Evolutionary conservation across 2,888 invertebrate species (phyloP).

Genomic region (Phyllotreta striolata): DNA sequence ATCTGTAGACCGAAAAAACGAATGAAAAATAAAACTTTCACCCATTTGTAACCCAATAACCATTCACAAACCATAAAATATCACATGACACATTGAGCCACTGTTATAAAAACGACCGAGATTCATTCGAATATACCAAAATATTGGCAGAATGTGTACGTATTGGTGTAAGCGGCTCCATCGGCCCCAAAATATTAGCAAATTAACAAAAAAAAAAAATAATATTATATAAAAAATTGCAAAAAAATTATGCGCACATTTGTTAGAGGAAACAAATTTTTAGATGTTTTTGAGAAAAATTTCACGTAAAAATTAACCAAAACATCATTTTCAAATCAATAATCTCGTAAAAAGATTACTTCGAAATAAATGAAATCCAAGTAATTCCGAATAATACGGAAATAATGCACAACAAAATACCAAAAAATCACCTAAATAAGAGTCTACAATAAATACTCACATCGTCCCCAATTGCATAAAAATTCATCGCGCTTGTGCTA

Average conservation of each 20-base stretch:
- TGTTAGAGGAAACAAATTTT: too few relatives aligned
- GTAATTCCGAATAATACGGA: too few relatives aligned
- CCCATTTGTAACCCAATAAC: constrained; percentile 44
- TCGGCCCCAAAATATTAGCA: constrained; percentile 46
- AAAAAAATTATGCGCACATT: too few relatives aligned
- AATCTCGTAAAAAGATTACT: too few relatives aligned
- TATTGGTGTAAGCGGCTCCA: constrained; percentile 52
- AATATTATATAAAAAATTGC: constrained; percentile 48
- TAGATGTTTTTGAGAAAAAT: too few relatives aligned
- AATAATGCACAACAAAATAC: constrained; percentile 7
- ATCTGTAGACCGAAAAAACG: constrained; percentile 49
- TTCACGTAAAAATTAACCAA: too few relatives aligned
- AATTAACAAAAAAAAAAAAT: constrained; percentile 50
- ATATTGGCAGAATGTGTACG: constrained; percentile 58
- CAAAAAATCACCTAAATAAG: constrained; percentile 32
- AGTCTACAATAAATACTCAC: constrained; percentile 46
- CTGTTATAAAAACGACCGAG: constrained; percentile 50
- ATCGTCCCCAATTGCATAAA: constrained; percentile 18
- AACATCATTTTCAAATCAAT: too few relatives aligned
- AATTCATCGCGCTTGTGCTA: constrained; percentile 37
- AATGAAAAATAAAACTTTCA: constrained; percentile 36
- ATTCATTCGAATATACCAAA: constrained; percentile 35
- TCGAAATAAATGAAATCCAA: too few relatives aligned
- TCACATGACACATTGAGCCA: constrained; percentile 63
- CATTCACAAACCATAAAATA: constrained; percentile 62